Evolutionary conservation across 2,113 vertebrate species (phyloP), one percentile per base, ranked within the genome.

Genomic region (Phaethornis superciliosus): DNA sequence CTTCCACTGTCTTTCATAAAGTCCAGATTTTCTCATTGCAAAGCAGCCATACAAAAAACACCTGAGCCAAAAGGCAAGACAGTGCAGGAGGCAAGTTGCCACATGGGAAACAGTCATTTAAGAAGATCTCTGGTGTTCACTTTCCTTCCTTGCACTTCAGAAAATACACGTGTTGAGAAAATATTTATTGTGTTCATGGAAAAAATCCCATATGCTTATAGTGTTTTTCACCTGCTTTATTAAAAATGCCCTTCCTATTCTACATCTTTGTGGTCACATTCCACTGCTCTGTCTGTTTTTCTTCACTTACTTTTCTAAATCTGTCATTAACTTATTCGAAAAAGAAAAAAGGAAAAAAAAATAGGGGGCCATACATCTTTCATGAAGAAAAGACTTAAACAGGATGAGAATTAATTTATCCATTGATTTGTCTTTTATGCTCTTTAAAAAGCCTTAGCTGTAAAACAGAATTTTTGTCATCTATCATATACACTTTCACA

Each of bases 401-500:
- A 75, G 63, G 35, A 76, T 96, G 83, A 95, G 95, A 90, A 95
- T 95, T 87, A 88, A 75, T 94, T 96, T 97, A 84, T 97, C 96
- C 96, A 95, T 94, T 96, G 96, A 95, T 97, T 97, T 97, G 94
- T 96, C 97, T 96, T 95, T 81, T 85, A 67, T 75, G 86, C 94
- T 91, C 77, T 96, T 96, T 96, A 89, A 79, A 96, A 93, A 96
- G 69, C 88, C 89, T 96, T 96, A 97, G 81, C 96, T 96, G 96
- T 94, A 88, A 91, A 95, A 95, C 90, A n/a, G 71, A 75, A 64
- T 44, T 96, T 97, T 95, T 93, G 92, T 94, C 46, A 67, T 97
- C 96, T 88, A 96, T 98, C 96, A 96, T 95, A 93, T 49, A 72
- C 35, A 55, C 91, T 88, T 85, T 59, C 78, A 44, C 80, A 88